Evolutionary conservation across 2,797 vertebrate species (phyloP).

Genomic region (Sebastiscus tertius): DNA sequence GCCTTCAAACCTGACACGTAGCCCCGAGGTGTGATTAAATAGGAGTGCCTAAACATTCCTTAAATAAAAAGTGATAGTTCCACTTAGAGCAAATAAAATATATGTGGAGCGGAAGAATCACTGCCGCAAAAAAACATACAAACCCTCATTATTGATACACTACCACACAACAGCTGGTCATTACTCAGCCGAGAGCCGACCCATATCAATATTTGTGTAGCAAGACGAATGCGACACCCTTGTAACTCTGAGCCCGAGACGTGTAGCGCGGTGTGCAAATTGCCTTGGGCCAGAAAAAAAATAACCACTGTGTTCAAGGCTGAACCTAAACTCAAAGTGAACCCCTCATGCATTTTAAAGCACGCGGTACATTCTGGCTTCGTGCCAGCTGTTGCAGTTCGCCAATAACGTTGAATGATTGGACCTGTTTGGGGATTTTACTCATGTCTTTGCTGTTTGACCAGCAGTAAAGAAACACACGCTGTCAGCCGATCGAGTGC

Average conservation of each 20-base stretch:
- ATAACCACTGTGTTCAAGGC: slow-evolving; percentile 11
- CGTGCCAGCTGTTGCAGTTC: slow-evolving; percentile 54
- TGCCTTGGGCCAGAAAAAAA: slow-evolving; percentile 36
- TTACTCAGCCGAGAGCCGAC: slow-evolving; percentile 25
- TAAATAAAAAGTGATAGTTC: slow-evolving; percentile 14
- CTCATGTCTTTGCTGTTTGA: slow-evolving; percentile 56
- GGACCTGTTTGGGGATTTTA: slow-evolving; percentile 54
- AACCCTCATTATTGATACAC: slow-evolving; percentile 26
- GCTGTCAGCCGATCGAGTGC: slow-evolving; percentile 50
- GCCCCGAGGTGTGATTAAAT: slow-evolving; percentile 35
- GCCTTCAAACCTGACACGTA: slow-evolving; percentile 10
- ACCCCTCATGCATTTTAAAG: slow-evolving; percentile 53
- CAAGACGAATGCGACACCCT: slow-evolving; percentile 31
- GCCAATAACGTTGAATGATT: slow-evolving; percentile 63
- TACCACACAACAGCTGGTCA: slow-evolving; percentile 32
- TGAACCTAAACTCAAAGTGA: slow-evolving; percentile 43
- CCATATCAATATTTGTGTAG: slow-evolving; percentile 51
- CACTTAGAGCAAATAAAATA: not conserved
- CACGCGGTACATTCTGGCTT: slow-evolving; percentile 40
- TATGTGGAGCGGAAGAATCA: not conserved
- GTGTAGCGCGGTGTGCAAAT: slow-evolving; percentile 8
- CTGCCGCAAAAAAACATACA: slow-evolving; percentile 3
- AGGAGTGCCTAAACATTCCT: slow-evolving; percentile 22
- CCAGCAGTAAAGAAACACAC: slow-evolving; percentile 47
- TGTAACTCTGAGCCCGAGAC: slow-evolving; percentile 15